These are phyloP conservation scores for Tupaia tana DNA, from an alignment of 2,113 vertebrate genomes.

Conservation along the genomic window DNA sequence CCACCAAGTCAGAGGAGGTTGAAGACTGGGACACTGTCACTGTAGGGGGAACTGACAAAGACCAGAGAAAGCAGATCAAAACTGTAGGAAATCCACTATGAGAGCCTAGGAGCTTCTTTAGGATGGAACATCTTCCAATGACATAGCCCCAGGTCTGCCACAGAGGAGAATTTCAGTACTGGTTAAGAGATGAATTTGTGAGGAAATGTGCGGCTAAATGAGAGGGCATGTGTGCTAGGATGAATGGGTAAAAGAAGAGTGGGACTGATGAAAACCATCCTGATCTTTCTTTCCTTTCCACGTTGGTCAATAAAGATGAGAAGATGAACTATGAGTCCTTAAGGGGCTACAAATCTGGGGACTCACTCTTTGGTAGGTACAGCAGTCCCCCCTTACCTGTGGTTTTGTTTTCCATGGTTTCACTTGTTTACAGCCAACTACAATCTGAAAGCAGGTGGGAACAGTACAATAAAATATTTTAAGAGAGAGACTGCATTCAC, in stretches of 20 bases:
- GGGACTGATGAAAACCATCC: neutral
- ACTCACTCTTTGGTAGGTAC: neutral
- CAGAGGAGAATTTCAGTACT: neutral
- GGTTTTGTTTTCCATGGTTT: too few species aligned
- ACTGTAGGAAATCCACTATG: neutral
- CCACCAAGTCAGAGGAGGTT: neutral
- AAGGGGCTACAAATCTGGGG: neutral
- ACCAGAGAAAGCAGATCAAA: slow-evolving; percentile 25
- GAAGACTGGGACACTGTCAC: slow-evolving; percentile 58
- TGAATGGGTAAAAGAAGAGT: neutral
- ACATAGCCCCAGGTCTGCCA: neutral
- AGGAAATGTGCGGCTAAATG: neutral
- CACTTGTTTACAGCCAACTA: too few species aligned
- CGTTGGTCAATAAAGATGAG: neutral
- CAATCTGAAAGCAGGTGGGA: too few species aligned
- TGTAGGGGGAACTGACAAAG: slow-evolving; percentile 51
- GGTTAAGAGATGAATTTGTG: neutral
- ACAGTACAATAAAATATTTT: too few species aligned
- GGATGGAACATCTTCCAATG: neutral
- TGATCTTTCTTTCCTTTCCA: neutral
- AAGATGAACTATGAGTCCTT: neutral
- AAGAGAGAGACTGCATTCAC: too few species aligned
- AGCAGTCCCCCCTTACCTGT: too few species aligned
- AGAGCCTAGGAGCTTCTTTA: neutral
- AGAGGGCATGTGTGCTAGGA: neutral